Base-by-base conservation (phyloP, 2,888 invertebrate genomes). In the Alloscopus bannaensis region DNA sequence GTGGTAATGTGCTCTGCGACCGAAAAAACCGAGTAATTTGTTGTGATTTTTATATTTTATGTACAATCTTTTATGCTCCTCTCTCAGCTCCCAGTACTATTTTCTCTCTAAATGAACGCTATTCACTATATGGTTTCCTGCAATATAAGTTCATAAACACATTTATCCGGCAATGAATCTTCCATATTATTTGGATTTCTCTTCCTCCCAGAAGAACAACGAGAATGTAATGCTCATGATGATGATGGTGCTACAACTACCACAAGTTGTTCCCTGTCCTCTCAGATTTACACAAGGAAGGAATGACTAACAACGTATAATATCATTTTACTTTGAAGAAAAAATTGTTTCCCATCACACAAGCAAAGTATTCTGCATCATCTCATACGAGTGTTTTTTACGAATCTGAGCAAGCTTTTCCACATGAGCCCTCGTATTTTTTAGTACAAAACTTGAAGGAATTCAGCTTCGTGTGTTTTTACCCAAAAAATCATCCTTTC, bases 1-100 rank as follows among this genome's bases (percentile, higher is more conserved):
- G 55, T 65, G 65, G 64, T 57, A 73, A 73, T 73, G 31, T 65
- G 65, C 36, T 52, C 65, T 50, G 45, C 65, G 55, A 73, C 65
- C 65, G 72, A 73, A 65, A 73, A 65, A 73, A 73, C 65, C 73
- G 57, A 73, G 73, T 73, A 73, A 73, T 73, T 73, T 73, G 73
- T 73, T 73, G 73, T 73, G 65, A 73, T 73, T 73, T 71, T 73
- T 73, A 57, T 73, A 73, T 57, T 57, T 64, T 73, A 50, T 59
- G 60, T 26, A 57, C 57, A 73, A 73, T 73, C 73, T 73, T 73
- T 73, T 73, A 65, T 57, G 45, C 22, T 55, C 50, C 28, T 52
- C 50, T 36, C 18, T 64, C 28, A 60, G 31, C 31, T 71, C 24
- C 20, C 45, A 11, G 26, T 16, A 28, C 50, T 70, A 52, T 55